A percentile compares a stretch with the other conserved stretches of the same genome.
phyloP scores from a whole-genome alignment of 2,113 vertebrate species.

The Argyrosomus japonicus region DNA sequence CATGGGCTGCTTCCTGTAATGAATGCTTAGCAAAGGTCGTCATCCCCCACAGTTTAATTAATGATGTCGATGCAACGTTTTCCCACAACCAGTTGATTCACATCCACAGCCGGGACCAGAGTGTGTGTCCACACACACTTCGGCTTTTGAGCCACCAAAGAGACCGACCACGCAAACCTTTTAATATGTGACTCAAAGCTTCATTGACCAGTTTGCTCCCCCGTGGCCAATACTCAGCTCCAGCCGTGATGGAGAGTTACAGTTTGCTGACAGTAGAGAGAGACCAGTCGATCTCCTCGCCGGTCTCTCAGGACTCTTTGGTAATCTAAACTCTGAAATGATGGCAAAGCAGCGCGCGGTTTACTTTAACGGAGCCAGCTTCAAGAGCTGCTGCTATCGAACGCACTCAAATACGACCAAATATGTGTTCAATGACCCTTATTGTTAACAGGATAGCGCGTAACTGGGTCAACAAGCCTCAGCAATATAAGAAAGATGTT shows the following conservation, averaged over 20 bases:
- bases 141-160: background rate
- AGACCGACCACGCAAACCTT: background rate
- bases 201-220: slow-evolving; percentile 49
- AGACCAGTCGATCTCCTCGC: slow-evolving; percentile 36
- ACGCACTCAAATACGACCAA: background rate
- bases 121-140: background rate
- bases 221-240: slow-evolving; percentile 17
- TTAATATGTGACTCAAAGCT: slow-evolving; percentile 38
- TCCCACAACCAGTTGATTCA: slow-evolving; percentile 9
- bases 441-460: background rate
- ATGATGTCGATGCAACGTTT: background rate
- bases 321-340: slow-evolving; percentile 30
- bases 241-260: slow-evolving; percentile 42
- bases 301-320: slow-evolving; percentile 31
- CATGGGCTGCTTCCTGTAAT: background rate
- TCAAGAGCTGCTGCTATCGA: background rate
- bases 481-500: background rate
- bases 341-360: background rate
- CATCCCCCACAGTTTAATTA: slow-evolving; percentile 35
- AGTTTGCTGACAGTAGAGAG: slow-evolving; percentile 50
- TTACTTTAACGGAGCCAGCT: background rate
- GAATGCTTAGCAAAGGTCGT: slow-evolving; percentile 34
- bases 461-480: background rate
- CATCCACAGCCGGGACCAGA: background rate
- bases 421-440: background rate